Conservation (phyloP, 2,888 invertebrate species). For the Aromia moschata region DNA sequence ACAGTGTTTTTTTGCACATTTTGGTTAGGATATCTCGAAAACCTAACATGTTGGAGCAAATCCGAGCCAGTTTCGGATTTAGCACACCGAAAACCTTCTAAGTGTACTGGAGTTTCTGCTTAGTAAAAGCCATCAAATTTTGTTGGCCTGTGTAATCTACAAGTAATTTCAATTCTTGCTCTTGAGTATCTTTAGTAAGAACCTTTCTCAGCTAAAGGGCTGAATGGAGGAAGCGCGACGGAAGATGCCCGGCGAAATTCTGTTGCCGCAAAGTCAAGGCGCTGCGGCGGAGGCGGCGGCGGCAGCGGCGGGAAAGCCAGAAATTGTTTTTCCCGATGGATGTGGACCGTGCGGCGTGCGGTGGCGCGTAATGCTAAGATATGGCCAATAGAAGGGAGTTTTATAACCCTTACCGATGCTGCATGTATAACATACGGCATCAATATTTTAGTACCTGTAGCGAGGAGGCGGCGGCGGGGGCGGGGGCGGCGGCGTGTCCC, state of each 20-base stretch:
- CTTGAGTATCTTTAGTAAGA: too few species aligned
- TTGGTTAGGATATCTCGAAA: too few species aligned
- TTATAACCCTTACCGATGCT: conserved; percentile 64
- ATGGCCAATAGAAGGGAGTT: conserved; percentile 64
- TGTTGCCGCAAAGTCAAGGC: neutral
- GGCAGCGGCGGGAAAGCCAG: conserved; percentile 48
- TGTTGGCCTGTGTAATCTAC: too few species aligned
- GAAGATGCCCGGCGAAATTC: neutral
- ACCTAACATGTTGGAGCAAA: too few species aligned
- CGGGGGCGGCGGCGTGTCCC: too few species aligned
- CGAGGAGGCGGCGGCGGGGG: conserved; percentile 31
- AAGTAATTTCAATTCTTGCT: too few species aligned
- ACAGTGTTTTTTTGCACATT: too few species aligned
- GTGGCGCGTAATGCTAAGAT: conserved; percentile 62
- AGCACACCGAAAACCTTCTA: too few species aligned
- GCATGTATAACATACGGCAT: conserved; percentile 63
- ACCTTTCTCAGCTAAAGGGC: too few species aligned
- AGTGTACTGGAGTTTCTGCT: too few species aligned
- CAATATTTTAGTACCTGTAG: conserved; percentile 63
- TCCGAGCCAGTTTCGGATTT: too few species aligned
- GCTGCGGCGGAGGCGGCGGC: neutral
- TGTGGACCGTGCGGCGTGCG: conserved; percentile 55
- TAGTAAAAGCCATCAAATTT: too few species aligned
- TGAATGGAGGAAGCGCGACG: neutral
- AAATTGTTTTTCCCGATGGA: conserved; percentile 63